Evolutionary conservation across 2,113 vertebrate genomes (phyloP), one percentile per base, ranked within the genome.

Genomic region (Machaerirhynchus nigripectus): DNA sequence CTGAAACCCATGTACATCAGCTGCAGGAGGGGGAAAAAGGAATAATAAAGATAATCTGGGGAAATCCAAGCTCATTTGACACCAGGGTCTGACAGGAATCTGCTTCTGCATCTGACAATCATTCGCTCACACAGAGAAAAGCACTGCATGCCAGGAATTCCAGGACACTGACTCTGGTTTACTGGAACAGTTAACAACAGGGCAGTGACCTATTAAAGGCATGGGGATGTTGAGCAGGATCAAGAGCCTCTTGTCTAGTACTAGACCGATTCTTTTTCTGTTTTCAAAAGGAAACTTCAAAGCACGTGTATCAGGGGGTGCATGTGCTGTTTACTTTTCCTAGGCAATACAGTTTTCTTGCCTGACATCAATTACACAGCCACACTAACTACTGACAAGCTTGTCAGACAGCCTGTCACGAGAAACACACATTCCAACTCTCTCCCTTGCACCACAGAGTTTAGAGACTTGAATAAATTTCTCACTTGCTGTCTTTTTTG

Each of bases 1-100:
- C 98, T 97, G 37, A 99, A 99, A 11, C 99, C 99, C 96, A 99
- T 94, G 44, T 99, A 99, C 31, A 98, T 69, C 94, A 99, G 88
- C 99, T 99, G 42, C 33, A 76, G 30, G 30, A 65, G 6, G 33
- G 30, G 15, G 3, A 1, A 27, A 39, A 44, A 33, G 28, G 2
- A 67, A 2, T 27, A 56, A 59, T 3, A 17, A 16, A 30, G 30
- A 31, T 67, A 46, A 27, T 28, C 27, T 53, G 80, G 50, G 81
- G 60, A 89, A 95, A 75, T 70, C 27, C 69, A 87, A 77, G 50
- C 59, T 94, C 42, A 77, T 46, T 15, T 17, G 9, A 39, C 81
- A 84, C 9, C 80, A 79, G 61, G 13, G 37, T 31, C 79, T 77
- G 63, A 80, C 71, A 93, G 80, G 64, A 95, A 87, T 82, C 47